These are phyloP conservation scores for Tinea pellionella DNA, from an alignment of 2,888 invertebrate genomes.

Conservation along the genomic window DNA sequence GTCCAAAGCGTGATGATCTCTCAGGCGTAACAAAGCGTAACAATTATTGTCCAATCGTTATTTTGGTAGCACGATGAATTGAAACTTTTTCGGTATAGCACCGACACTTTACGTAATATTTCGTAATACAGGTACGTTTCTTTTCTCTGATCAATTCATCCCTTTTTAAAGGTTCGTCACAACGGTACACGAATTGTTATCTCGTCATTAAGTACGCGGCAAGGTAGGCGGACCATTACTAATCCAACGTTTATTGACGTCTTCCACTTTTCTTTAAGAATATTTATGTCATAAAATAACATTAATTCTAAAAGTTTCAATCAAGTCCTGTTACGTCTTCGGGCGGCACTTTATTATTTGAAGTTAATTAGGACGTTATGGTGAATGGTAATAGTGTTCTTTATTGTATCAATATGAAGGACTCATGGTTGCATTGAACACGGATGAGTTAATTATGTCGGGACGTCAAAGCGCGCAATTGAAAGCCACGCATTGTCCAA, in stretches of 20 bases:
- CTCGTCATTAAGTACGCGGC: neutral
- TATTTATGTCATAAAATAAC: neutral
- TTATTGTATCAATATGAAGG: conserved; percentile 1
- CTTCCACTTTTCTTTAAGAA: conserved; percentile 1
- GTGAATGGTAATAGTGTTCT: neutral
- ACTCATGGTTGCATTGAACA: neutral
- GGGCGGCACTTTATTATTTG: neutral
- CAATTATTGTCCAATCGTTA: neutral
- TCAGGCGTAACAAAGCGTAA: conserved; percentile 1
- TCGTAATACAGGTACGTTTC: neutral
- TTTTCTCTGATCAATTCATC: neutral
- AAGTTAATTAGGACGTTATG: neutral
- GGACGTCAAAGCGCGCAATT: conserved; percentile 46
- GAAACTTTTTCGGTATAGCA: neutral
- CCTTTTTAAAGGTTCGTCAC: neutral
- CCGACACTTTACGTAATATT: neutral
- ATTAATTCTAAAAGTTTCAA: neutral
- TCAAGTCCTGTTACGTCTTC: neutral
- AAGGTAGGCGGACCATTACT: neutral
- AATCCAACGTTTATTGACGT: neutral
- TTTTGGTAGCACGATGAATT: neutral
- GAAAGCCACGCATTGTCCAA: conserved; percentile 49
- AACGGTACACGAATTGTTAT: neutral
- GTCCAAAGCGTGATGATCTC: neutral
- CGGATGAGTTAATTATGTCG: conserved; percentile 10